These are phyloP conservation scores for Gryon sp. DNA, from an alignment of 1,140 invertebrate genomes.

Conservation along the genomic window DNA sequence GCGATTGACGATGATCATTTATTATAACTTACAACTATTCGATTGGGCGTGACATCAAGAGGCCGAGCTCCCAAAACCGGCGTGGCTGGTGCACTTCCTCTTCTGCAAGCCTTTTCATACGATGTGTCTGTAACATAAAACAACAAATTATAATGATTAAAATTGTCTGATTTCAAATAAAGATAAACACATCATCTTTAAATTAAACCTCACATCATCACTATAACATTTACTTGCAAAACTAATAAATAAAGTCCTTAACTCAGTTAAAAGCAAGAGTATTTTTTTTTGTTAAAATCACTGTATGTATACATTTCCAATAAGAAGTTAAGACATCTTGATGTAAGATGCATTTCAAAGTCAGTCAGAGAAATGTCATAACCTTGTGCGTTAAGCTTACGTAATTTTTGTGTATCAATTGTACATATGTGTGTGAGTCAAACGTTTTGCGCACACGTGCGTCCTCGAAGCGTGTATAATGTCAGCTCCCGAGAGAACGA, in stretches of 20 bases:
- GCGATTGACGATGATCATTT: conserved; percentile 41
- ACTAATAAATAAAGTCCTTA: too few relatives aligned
- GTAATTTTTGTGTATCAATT: conserved; percentile 15
- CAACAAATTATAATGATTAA: conserved; percentile 36
- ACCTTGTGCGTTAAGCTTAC: conserved; percentile 15
- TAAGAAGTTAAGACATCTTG: background rate
- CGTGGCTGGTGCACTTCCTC: conserved; percentile 90
- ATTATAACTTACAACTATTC: conserved; percentile 85
- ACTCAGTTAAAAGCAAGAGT: too few relatives aligned
- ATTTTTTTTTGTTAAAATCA: too few relatives aligned
- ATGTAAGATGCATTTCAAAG: conserved; percentile 1
- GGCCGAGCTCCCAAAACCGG: conserved; percentile 85
- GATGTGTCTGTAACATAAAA: conserved; percentile 89
- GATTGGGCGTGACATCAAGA: conserved; percentile 84
- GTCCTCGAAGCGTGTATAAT: conserved; percentile 28
- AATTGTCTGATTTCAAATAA: background rate
- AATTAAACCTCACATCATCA: too few relatives aligned
- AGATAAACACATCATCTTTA: background rate
- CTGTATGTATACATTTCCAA: too few relatives aligned
- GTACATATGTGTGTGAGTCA: conserved; percentile 1
- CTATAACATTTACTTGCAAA: too few relatives aligned
- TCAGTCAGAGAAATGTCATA: background rate
- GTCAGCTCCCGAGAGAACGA: conserved; percentile 24
- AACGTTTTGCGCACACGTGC: conserved; percentile 6
- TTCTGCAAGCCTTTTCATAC: conserved; percentile 92